Evolutionary conservation across 2,888 invertebrate genomes (phyloP).

Genomic region (Anorthoa munda): DNA sequence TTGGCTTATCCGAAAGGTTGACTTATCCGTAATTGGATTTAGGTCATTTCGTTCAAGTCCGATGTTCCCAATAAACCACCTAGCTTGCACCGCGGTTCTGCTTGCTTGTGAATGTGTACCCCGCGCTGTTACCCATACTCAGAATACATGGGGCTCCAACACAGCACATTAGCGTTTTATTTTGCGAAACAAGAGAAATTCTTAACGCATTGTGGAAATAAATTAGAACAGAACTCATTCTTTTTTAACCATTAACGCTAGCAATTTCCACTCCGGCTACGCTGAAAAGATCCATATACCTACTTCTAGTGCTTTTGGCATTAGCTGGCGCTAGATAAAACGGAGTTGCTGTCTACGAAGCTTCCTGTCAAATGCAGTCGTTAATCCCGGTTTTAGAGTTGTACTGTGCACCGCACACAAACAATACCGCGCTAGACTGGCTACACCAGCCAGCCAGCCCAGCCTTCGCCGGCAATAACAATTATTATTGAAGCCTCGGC

Average conservation of each 20-base stretch:
- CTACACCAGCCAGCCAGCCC: constrained; percentile 42
- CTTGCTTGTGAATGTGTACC: constrained; percentile 50
- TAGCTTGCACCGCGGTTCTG: constrained; percentile 52
- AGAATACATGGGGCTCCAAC: constrained; percentile 23
- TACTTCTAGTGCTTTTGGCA: constrained; percentile 31
- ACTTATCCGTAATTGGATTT: constrained; percentile 70
- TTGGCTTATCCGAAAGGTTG: constrained; percentile 64
- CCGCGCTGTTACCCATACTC: constrained; percentile 35
- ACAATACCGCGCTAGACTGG: constrained; percentile 54
- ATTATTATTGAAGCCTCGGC: constrained; percentile 56
- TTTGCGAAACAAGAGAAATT: constrained; percentile 22
- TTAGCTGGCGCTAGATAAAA: constrained; percentile 45
- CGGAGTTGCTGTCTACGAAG: constrained; percentile 37
- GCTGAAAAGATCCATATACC: constrained; percentile 25
- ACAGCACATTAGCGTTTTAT: constrained; percentile 8
- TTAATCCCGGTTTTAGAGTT: constrained; percentile 58
- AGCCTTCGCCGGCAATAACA: constrained; percentile 43
- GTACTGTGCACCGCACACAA: constrained; percentile 34
- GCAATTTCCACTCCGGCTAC: constrained; percentile 27
- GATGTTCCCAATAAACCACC: constrained; percentile 63
- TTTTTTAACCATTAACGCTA: constrained; percentile 41
- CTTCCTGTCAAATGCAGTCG: constrained; percentile 66
- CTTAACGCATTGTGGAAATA: constrained; percentile 34
- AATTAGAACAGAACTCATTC: constrained; percentile 33
- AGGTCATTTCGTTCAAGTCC: constrained; percentile 63